Conservation (phyloP, 2,113 vertebrate genomes). For the Cynoglossus semilaevis region DNA sequence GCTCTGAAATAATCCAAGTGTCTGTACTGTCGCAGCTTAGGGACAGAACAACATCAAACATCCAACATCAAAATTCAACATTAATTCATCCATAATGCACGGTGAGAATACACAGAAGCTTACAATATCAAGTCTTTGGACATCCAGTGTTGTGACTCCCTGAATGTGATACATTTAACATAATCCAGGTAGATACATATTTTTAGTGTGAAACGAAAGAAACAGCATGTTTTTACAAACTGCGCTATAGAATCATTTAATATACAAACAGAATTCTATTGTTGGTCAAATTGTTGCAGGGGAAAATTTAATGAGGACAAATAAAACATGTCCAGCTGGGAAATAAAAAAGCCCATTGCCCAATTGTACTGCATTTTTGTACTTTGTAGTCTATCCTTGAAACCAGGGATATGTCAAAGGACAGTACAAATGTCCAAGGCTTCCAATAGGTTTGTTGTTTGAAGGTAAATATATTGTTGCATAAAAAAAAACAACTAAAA, state of each 20-base stretch:
- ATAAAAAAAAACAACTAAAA: no score
- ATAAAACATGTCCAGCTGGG: background rate
- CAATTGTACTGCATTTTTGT: background rate
- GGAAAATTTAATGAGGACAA: conserved; percentile 6
- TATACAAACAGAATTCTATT: conserved; percentile 18
- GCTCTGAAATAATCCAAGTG: conserved; percentile 41
- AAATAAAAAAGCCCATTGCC: conserved; percentile 2
- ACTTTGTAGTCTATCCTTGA: no score
- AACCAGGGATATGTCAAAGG: no score
- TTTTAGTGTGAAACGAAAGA: conserved; percentile 24
- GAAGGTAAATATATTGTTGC: no score
- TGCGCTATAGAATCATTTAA: conserved; percentile 9
- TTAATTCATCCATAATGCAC: conserved; percentile 39
- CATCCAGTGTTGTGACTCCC: conserved; percentile 70
- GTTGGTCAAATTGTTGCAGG: conserved; percentile 19
- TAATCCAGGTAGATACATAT: conserved; percentile 1
- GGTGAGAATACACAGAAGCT: conserved; percentile 1
- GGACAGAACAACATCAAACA: conserved; percentile 10
- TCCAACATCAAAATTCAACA: conserved; percentile 21
- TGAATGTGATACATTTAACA: conserved; percentile 22
- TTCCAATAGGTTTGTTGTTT: no score
- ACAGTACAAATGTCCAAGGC: no score
- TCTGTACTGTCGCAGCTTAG: conserved; percentile 32
- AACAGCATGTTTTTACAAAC: conserved; percentile 49
- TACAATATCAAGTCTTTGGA: conserved; percentile 13